phyloP scores from a whole-genome alignment of 1,140 invertebrate genomes.

The Hydropsyche tenuis region DNA sequence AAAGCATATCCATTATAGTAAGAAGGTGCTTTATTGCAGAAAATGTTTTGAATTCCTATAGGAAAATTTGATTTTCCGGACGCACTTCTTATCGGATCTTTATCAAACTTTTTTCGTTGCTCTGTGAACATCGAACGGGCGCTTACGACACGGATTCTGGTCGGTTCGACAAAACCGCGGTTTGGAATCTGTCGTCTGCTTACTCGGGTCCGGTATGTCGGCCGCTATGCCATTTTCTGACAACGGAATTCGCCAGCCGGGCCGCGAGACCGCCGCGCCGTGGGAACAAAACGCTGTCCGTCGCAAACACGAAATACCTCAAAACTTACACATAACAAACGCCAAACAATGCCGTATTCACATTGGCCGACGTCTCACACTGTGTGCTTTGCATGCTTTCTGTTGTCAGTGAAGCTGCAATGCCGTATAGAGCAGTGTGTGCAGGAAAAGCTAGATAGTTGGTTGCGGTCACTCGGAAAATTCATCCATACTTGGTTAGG shows the following conservation, averaged over 20 bases:
- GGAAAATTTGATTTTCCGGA: neutral
- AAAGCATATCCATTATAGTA: no score
- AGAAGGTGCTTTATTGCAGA: no score
- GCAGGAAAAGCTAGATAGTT: neutral
- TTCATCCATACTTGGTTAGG: no score
- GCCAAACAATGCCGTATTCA: neutral
- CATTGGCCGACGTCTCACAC: no score
- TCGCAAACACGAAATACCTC: neutral
- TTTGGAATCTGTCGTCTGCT: slow-evolving; percentile 1
- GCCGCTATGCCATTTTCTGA: slow-evolving; percentile 41
- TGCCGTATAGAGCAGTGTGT: neutral
- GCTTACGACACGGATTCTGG: slow-evolving; percentile 2
- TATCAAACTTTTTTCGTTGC: no score
- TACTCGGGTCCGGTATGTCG: slow-evolving; percentile 30
- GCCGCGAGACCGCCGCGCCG: slow-evolving; percentile 34
- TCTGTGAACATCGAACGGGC: neutral
- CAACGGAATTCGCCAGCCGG: slow-evolving; percentile 39
- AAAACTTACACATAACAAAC: slow-evolving; percentile 24
- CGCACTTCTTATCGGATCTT: neutral
- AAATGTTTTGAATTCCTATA: neutral
- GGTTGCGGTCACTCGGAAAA: neutral
- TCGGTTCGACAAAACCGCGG: slow-evolving; percentile 14
- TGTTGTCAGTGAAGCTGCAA: no score
- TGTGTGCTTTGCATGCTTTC: no score
- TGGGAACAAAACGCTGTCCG: slow-evolving; percentile 32